Conservation (phyloP, 1,140 invertebrate species). For the Mesaphorura yosii region DNA sequence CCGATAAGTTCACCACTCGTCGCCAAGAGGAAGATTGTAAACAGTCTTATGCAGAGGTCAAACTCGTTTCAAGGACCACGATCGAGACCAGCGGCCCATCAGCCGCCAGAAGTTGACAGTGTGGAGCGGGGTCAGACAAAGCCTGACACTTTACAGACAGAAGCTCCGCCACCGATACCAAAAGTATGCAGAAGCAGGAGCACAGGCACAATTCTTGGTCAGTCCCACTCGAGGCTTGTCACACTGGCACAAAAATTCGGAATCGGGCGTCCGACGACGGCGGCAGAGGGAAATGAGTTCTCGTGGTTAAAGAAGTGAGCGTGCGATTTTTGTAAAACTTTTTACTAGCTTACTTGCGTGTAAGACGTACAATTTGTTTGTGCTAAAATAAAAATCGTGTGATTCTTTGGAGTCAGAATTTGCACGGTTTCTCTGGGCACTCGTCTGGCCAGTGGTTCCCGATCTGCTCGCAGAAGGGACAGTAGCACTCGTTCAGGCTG, state of each 20-base stretch:
- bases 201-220: not conserved
- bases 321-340: slow-evolving; percentile 21
- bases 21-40: slow-evolving; percentile 1
- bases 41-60: not conserved
- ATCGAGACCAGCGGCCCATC: no score
- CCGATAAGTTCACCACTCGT: slow-evolving; percentile 4
- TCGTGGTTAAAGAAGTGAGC: slow-evolving; percentile 6
- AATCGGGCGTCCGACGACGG: no score
- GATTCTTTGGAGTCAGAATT: not conserved
- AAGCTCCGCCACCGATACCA: no score
- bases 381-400: not conserved
- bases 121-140: no score
- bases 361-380: no score
- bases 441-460: not conserved
- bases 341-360: slow-evolving; percentile 18
- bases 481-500: not conserved
- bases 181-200: not conserved
- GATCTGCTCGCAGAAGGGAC: not conserved
- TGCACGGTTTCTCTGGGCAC: not conserved
- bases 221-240: no score
- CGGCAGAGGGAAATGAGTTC: no score
- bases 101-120: no score
- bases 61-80: not conserved
- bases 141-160: no score
- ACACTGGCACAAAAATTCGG: no score